Conservation (phyloP, 1,140 invertebrate species). For the Diplogasteroides magnus region DNA sequence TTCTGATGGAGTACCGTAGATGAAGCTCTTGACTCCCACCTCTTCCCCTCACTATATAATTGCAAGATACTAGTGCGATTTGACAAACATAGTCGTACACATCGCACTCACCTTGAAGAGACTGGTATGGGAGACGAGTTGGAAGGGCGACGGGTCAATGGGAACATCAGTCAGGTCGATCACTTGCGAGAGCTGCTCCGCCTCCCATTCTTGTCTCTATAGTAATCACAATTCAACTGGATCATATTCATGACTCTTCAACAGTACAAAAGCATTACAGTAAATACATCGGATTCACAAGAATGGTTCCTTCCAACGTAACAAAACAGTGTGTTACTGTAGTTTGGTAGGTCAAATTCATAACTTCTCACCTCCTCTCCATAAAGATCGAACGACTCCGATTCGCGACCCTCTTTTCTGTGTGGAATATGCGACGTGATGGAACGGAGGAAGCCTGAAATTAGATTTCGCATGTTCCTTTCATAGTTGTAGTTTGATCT, state of each 20-base stretch:
- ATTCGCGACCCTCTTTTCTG: neutral
- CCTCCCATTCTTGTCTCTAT: conserved; percentile 20
- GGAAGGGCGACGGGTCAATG: conserved; percentile 94
- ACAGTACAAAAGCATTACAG: too few species aligned
- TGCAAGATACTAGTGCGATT: too few species aligned
- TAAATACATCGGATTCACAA: too few species aligned
- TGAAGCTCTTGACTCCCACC: neutral
- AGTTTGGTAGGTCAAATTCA: too few species aligned
- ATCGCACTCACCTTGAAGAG: conserved; percentile 84
- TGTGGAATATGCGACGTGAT: neutral
- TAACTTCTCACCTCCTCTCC: conserved; percentile 26
- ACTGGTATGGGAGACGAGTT: conserved; percentile 86
- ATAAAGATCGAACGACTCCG: conserved; percentile 14
- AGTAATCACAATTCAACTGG: neutral
- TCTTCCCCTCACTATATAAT: neutral
- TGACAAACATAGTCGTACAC: too few species aligned
- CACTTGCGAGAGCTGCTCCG: conserved; percentile 62
- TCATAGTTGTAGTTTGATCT: too few species aligned
- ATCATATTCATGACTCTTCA: too few species aligned
- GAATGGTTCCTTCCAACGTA: too few species aligned
- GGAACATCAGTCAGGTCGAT: conserved; percentile 80
- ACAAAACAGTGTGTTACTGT: too few species aligned
- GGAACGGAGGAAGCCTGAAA: neutral
- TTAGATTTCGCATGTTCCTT: too few species aligned
- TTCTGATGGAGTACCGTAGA: neutral